These are phyloP conservation scores for Eulemur mongoz DNA, from an alignment of 2,797 vertebrate genomes.

Conservation along the genomic window DNA sequence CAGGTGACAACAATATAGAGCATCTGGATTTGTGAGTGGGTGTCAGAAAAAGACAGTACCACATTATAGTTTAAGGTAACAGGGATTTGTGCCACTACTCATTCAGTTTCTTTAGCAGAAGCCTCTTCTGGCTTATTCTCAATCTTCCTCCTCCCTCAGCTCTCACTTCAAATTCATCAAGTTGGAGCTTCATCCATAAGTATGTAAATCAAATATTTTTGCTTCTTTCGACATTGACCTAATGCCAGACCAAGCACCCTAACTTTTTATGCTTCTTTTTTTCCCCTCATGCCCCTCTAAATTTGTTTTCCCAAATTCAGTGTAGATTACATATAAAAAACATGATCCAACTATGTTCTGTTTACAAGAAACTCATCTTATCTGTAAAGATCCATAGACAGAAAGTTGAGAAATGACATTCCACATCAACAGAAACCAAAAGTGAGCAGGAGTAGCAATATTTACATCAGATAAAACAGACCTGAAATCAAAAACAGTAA, in stretches of 20 bases:
- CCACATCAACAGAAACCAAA: no score
- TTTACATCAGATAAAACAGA: no score
- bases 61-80: no score
- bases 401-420: no score
- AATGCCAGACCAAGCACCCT: neutral
- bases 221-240: neutral
- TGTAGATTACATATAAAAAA: neutral
- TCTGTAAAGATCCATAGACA: no score
- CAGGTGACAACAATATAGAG: no score
- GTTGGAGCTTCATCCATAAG: neutral
- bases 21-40: neutral
- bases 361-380: no score
- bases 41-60: neutral
- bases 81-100: neutral
- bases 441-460: no score
- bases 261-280: neutral
- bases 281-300: neutral
- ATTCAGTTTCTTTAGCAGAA: neutral
- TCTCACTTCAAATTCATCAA: no score
- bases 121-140: neutral
- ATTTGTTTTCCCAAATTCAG: neutral
- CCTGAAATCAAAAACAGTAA: no score
- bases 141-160: no score
- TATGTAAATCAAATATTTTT: neutral
- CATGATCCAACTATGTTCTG: no score